Evolutionary conservation across 2,888 invertebrate genomes (phyloP).

Genomic region (Lepas anatifera): DNA sequence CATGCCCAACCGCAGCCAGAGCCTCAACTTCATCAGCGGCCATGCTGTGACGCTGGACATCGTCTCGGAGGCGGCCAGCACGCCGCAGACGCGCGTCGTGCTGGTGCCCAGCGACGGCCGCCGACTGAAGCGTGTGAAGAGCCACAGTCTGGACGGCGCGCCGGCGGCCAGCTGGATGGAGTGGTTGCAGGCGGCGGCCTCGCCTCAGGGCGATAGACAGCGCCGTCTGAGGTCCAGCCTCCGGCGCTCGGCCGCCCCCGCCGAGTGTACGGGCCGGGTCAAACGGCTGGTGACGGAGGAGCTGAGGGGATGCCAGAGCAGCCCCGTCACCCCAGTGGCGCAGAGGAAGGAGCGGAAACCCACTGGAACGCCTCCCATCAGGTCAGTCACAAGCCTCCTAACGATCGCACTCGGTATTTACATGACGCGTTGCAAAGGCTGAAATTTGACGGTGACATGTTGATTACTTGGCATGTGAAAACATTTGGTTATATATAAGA

Average conservation of each 20-base stretch:
- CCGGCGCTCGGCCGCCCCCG: neutral
- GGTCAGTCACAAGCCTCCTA: too few species aligned
- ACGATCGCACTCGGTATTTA: too few species aligned
- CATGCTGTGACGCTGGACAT: neutral
- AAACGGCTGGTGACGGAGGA: constrained; percentile 1
- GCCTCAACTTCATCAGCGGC: constrained; percentile 8
- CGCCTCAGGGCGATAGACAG: neutral
- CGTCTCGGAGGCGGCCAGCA: constrained; percentile 16
- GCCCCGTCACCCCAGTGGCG: constrained; percentile 10
- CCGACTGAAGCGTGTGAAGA: neutral
- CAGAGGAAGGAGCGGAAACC: constrained; percentile 16
- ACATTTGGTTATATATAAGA: too few species aligned
- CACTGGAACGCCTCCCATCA: neutral
- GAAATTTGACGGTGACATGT: too few species aligned
- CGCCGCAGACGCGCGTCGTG: constrained; percentile 12
- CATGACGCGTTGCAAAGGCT: too few species aligned
- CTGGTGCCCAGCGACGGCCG: neutral
- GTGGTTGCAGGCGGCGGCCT: neutral
- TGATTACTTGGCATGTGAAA: too few species aligned
- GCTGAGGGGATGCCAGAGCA: neutral
- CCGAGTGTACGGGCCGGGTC: neutral
- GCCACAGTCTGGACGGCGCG: constrained; percentile 1
- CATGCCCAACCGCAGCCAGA: constrained; percentile 16
- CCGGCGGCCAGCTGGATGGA: neutral
- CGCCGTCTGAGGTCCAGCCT: neutral